These are phyloP conservation scores for Tromatobia lineatoria DNA, from an alignment of 2,888 invertebrate species.

Conservation along the genomic window DNA sequence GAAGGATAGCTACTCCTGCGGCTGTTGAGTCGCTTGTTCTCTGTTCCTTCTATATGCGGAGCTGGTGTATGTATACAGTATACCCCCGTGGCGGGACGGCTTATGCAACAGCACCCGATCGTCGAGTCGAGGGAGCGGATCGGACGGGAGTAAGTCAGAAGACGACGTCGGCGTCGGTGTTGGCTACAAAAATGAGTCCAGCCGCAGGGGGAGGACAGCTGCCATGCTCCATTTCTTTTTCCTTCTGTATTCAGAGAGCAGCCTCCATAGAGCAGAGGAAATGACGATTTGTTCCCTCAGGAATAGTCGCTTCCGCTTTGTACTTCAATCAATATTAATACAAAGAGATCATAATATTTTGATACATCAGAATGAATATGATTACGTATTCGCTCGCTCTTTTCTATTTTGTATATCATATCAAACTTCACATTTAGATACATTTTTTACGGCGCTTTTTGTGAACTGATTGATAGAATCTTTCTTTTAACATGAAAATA, in stretches of 20 bases:
- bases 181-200: slow-evolving; percentile 61
- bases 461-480: too few relatives aligned
- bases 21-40: slow-evolving; percentile 38
- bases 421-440: too few relatives aligned
- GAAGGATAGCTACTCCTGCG: slow-evolving; percentile 67
- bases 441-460: too few relatives aligned
- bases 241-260: neutral
- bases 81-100: slow-evolving; percentile 71
- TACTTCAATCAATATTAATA: slow-evolving; percentile 24
- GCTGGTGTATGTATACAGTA: slow-evolving; percentile 4
- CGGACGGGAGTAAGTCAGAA: slow-evolving; percentile 59
- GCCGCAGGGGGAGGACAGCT: slow-evolving; percentile 65
- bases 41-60: slow-evolving; percentile 22
- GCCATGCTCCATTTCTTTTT: slow-evolving; percentile 41
- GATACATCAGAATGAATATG: neutral
- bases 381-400: neutral
- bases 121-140: slow-evolving; percentile 43
- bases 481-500: too few relatives aligned
- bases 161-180: slow-evolving; percentile 62
- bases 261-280: slow-evolving; percentile 38
- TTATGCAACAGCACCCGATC: slow-evolving; percentile 59
- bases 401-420: neutral
- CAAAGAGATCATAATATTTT: neutral
- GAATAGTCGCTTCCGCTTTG: slow-evolving; percentile 14
- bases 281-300: slow-evolving; percentile 9